These are phyloP conservation scores for Dynastes maya DNA, from an alignment of 2,888 invertebrate species.

Conservation along the genomic window DNA sequence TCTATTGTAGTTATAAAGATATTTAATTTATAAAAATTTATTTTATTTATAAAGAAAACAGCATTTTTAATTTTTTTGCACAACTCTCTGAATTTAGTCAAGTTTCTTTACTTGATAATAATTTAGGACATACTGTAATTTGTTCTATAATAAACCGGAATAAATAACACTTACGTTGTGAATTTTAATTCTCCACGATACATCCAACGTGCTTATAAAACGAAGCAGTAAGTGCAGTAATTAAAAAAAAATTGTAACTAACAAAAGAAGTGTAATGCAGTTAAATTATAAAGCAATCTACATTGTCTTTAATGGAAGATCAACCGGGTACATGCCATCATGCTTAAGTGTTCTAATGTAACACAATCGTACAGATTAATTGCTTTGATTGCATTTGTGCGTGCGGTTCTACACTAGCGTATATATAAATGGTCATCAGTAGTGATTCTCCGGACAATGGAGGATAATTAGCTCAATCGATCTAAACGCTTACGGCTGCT, in stretches of 20 bases:
- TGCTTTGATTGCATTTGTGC: slow-evolving; percentile 46
- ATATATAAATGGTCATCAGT: slow-evolving; percentile 33
- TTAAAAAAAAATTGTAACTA: background rate
- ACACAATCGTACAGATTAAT: slow-evolving; percentile 41
- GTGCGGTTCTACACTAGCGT: slow-evolving; percentile 28
- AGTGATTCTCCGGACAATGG: slow-evolving; percentile 37
- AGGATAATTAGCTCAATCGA: slow-evolving; percentile 38
- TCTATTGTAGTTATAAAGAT: too few species aligned
- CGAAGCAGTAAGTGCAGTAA: background rate
- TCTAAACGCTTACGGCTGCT: slow-evolving; percentile 12
- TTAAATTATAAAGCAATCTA: slow-evolving; percentile 30
- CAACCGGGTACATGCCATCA: slow-evolving; percentile 13
- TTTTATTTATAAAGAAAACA: too few species aligned
- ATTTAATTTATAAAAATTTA: too few species aligned
- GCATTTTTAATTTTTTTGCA: too few species aligned
- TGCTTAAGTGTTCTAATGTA: slow-evolving; percentile 34
- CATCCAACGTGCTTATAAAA: too few species aligned
- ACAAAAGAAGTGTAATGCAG: background rate
- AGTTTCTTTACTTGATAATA: too few species aligned
- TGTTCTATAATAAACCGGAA: background rate
- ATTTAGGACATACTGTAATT: too few species aligned
- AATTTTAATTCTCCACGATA: slow-evolving; percentile 1
- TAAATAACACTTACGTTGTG: background rate
- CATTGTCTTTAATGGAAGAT: slow-evolving; percentile 36
- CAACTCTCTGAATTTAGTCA: too few species aligned